phyloP scores from a whole-genome alignment of 2,797 vertebrate species.

The Enteromius paludinosus region DNA sequence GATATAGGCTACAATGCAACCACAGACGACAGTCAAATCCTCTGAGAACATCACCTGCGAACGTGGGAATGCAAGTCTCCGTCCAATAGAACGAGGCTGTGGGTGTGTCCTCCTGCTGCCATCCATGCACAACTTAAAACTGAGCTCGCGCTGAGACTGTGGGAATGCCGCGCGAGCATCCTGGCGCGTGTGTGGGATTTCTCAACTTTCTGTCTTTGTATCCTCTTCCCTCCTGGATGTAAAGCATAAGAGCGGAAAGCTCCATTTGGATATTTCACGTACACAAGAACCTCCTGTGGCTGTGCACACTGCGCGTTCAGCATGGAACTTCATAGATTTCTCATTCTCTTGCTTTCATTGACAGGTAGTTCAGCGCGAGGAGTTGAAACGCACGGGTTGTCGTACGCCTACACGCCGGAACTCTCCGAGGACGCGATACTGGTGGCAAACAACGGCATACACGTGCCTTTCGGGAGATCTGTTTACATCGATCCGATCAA shows the following conservation, averaged over 20 bases:
- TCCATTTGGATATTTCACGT: conserved; percentile 19
- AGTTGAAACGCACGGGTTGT: conserved; percentile 72
- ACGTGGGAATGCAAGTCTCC: conserved; percentile 13
- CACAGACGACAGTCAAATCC: background rate
- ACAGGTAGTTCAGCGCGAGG: conserved; percentile 64
- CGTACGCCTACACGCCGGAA: conserved; percentile 78
- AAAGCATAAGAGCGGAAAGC: background rate
- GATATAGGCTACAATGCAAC: background rate
- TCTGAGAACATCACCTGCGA: conserved; percentile 15
- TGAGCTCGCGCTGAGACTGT: conserved; percentile 64
- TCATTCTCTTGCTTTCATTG: conserved; percentile 68
- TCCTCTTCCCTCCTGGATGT: conserved; percentile 26
- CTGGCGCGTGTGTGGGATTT: conserved; percentile 30
- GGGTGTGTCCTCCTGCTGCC: conserved; percentile 68
- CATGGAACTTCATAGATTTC: conserved; percentile 68
- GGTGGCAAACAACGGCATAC: conserved; percentile 89
- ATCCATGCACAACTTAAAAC: conserved; percentile 76
- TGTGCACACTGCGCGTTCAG: conserved; percentile 35
- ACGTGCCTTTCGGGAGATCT: conserved; percentile 89
- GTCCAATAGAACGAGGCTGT: conserved; percentile 67
- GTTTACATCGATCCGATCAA: conserved; percentile 89
- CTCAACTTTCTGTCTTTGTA: conserved; percentile 53
- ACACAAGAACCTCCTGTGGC: conserved; percentile 15
- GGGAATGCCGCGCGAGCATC: conserved; percentile 65
- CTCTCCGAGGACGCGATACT: conserved; percentile 83